Percentiles rank a stretch among this genome's conserved stretches.
Conservation (phyloP, 1,140 invertebrate genomes). For the Magallana angulata region DNA sequence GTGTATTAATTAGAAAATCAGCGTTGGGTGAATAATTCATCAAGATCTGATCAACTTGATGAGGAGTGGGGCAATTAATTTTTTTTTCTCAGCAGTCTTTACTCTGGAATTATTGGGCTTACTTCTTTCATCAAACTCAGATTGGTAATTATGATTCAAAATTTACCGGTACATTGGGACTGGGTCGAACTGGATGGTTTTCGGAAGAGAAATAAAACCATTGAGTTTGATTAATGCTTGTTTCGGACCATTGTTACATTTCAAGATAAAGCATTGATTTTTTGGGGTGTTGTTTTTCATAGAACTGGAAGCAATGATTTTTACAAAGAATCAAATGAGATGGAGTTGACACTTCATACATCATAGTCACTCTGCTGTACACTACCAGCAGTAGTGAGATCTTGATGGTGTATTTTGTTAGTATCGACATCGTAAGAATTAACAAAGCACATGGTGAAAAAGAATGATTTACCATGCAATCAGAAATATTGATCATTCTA, state of each 20-base stretch:
- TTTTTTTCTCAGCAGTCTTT: neutral
- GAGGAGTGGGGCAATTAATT: neutral
- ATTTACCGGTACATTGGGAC: neutral
- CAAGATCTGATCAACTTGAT: neutral
- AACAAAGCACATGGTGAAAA: no score
- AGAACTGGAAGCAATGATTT: neutral
- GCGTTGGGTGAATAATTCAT: neutral
- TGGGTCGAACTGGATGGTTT: neutral
- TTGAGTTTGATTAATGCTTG: neutral
- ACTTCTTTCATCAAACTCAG: no score
- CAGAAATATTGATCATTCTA: no score
- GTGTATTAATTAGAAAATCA: neutral
- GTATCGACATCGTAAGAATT: neutral
- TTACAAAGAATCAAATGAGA: neutral
- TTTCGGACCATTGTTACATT: neutral
- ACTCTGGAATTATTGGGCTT: no score
- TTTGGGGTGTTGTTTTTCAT: neutral
- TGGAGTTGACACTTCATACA: neutral
- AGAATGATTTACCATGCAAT: no score
- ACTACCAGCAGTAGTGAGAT: neutral
- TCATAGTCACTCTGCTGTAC: neutral
- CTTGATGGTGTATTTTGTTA: neutral
- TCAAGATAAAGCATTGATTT: conserved; percentile 5
- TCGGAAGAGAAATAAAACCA: neutral
- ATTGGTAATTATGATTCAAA: neutral